Evolutionary conservation across 2,113 vertebrate species (phyloP).

Genomic region (Ciconia boyciana): DNA sequence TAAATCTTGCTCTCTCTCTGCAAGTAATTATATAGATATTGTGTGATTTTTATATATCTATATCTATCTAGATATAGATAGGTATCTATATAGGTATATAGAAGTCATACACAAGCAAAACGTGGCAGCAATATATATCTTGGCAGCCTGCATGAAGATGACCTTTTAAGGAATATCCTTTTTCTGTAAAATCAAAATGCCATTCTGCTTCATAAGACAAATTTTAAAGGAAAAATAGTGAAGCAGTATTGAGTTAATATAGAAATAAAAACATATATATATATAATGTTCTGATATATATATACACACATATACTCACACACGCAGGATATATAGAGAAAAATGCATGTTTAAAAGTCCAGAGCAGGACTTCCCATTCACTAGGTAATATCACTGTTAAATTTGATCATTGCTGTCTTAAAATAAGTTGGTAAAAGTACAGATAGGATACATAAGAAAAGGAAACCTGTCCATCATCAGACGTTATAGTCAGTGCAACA

Average conservation of each 20-base stretch:
- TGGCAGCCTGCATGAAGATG: neutral
- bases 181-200: neutral
- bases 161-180: neutral
- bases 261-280: neutral
- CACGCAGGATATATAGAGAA: neutral
- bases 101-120: neutral
- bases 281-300: neutral
- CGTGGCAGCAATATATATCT: neutral
- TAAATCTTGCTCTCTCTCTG: neutral
- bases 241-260: neutral
- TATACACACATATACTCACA: rapidly evolving
- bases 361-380: neutral
- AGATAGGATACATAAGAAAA: neutral
- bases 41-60: neutral
- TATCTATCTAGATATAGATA: neutral
- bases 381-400: neutral
- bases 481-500: neutral
- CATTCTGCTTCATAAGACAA: neutral
- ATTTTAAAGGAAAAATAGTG: neutral
- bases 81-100: neutral
- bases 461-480: neutral
- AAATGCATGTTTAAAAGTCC: neutral
- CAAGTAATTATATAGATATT: neutral
- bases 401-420: neutral
- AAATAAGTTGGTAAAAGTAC: neutral